phyloP scores from a whole-genome alignment of 1,140 invertebrate genomes.

The Centruroides vittatus region DNA sequence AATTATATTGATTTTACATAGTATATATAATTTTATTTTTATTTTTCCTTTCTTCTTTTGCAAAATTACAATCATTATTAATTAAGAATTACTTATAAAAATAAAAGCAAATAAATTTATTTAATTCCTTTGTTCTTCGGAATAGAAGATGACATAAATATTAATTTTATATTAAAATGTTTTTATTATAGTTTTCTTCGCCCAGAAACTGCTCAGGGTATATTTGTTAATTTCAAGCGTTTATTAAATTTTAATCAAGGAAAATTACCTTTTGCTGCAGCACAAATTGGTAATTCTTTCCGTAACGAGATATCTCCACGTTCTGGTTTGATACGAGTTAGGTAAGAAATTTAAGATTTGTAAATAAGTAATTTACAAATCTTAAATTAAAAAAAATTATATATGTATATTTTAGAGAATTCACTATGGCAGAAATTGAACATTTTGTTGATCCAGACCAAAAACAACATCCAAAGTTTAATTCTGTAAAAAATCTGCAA shows the following conservation, averaged over 20 bases:
- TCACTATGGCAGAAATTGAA: constrained; percentile 99
- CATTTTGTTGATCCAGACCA: constrained; percentile 91
- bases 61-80: no score
- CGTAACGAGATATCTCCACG: constrained; percentile 98
- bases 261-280: constrained; percentile 90
- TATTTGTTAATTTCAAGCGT: constrained; percentile 98
- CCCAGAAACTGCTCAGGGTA: constrained; percentile 98
- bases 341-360: constrained; percentile 25
- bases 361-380: no score
- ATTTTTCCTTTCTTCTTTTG: no score
- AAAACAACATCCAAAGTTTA: constrained; percentile 87
- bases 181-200: constrained; percentile 51
- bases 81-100: no score
- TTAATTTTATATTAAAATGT: no score
- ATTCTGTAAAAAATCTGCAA: constrained; percentile 49
- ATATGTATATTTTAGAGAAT: constrained; percentile 45
- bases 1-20: no score
- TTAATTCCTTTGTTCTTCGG: no score
- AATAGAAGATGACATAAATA: no score
- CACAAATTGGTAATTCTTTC: constrained; percentile 95
- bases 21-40: no score
- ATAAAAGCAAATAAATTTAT: no score
- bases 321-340: constrained; percentile 85
- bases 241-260: constrained; percentile 95
- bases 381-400: no score